These are phyloP conservation scores for Meloidogyne exigua DNA, from an alignment of 1,140 invertebrate species.

Conservation along the genomic window DNA sequence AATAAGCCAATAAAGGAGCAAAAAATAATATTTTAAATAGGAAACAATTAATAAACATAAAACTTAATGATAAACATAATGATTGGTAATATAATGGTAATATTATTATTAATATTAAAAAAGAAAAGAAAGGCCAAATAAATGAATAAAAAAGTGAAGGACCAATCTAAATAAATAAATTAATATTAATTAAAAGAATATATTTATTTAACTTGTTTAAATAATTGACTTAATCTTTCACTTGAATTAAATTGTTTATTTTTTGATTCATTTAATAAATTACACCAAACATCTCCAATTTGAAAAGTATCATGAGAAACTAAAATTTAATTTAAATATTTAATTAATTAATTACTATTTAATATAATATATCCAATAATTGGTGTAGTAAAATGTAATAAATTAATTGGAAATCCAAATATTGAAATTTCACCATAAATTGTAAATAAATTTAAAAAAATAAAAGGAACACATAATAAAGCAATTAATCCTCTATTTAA, in stretches of 20 bases:
- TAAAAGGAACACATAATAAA: constrained; percentile 26
- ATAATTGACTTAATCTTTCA: constrained; percentile 39
- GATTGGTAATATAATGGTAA: constrained; percentile 6
- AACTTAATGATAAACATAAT: not conserved
- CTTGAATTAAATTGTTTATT: constrained; percentile 39
- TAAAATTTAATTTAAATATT: constrained; percentile 17
- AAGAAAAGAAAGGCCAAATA: not conserved
- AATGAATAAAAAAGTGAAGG: constrained; percentile 1
- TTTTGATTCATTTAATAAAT: constrained; percentile 26
- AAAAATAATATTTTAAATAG: constrained; percentile 16
- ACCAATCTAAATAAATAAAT: not conserved
- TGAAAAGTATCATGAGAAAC: constrained; percentile 40
- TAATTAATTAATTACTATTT: constrained; percentile 29
- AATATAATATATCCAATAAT: constrained; percentile 32
- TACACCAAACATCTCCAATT: constrained; percentile 28
- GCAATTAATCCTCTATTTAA: constrained; percentile 27
- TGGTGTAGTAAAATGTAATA: constrained; percentile 40
- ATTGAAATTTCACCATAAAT: constrained; percentile 30
- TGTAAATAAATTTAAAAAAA: constrained; percentile 16
- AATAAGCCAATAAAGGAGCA: constrained; percentile 8
- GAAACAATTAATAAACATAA: constrained; percentile 6
- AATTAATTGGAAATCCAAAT: constrained; percentile 31
- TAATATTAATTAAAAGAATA: not conserved
- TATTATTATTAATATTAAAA: not conserved
- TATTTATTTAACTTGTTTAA: constrained; percentile 33